Base-by-base conservation (phyloP, 2,797 vertebrate species). In the Sebastes diaconus region DNA sequence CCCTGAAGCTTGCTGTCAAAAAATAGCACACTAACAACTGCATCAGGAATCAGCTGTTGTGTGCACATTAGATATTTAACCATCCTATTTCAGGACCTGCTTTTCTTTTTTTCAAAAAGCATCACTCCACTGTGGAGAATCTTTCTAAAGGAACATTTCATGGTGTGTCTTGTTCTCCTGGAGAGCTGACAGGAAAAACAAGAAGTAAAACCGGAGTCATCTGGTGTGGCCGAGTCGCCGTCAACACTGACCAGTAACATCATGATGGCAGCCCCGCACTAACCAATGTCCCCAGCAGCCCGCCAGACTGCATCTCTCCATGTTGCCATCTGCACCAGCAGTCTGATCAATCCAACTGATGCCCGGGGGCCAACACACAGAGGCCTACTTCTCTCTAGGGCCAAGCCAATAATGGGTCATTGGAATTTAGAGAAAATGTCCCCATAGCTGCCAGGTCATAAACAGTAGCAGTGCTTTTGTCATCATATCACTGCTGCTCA, bases 1-100 rank as follows among this genome's bases (percentile, higher is more conserved):
- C 70, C 80, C 73, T 63, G 60, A 70, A 73, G 83, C 81, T 73
- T 10, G 8, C 70, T 24, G 73, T 86, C 82, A 79, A 58, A 81
- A 82, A 8, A 68, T 24, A 77, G 54, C 73, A 78, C 16, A 25
- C 55, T 20, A 69, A 84, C 76, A 74, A 77, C 73, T 32, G 71
- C 83, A 81, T 68, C 70, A 55, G 64, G 78, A 79, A 68, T 79
- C 39, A 74, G 80, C 79, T 46, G n/a, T 64, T 81, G 68, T 36
- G 30, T 46, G 34, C 39, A 63, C 64, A 24, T 46, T 4, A 8
- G 55, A 74, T 80, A 60, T 84, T 72, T 16, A 71, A 50, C 22
- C 27, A 18, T 42, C 29, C 55, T 58, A 46, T 80, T 70, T 64
- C 57, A 29, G 68, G 68, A 64, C 2, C 18, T 12, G 22, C 10